Percentiles rank a stretch among this genome's conserved stretches.
phyloP scores from a whole-genome alignment of 2,888 invertebrate genomes.

The Tetramorium bicarinatum region DNA sequence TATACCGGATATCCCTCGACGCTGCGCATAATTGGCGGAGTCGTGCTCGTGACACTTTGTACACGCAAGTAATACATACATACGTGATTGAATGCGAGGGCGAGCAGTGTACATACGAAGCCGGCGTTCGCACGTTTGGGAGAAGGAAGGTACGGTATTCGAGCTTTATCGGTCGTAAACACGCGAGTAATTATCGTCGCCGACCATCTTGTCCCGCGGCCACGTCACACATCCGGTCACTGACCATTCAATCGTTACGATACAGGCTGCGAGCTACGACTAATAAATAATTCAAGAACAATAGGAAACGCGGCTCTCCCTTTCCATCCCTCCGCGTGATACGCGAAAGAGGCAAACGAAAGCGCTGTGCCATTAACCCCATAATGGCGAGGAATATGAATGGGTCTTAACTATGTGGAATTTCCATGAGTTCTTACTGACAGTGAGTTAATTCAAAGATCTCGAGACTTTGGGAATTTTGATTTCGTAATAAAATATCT shows the following conservation, averaged over 20 bases:
- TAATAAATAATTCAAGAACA: conserved; percentile 79
- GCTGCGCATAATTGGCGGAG: conserved; percentile 43
- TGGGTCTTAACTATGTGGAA: conserved; percentile 36
- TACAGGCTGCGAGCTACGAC: conserved; percentile 62
- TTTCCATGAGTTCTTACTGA: conserved; percentile 26
- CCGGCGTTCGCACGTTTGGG: conserved; percentile 50
- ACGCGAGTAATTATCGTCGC: conserved; percentile 81
- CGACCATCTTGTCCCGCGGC: conserved; percentile 78
- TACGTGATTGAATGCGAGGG: conserved; percentile 32
- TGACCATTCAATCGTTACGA: conserved; percentile 83
- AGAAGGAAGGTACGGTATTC: conserved; percentile 59
- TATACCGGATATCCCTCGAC: conserved; percentile 38
- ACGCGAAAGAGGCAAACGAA: conserved; percentile 46
- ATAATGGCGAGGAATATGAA: conserved; percentile 54
- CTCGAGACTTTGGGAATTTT: background rate
- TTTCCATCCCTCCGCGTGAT: conserved; percentile 34
- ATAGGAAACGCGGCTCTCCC: conserved; percentile 51
- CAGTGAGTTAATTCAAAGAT: conserved; percentile 59
- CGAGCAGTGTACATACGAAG: conserved; percentile 51
- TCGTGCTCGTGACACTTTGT: conserved; percentile 68
- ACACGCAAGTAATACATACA: conserved; percentile 41
- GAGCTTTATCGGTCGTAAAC: conserved; percentile 82
- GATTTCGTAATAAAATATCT: background rate
- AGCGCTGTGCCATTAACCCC: conserved; percentile 60
- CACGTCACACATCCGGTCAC: conserved; percentile 84